A percentile compares a stretch with the other conserved stretches of the same genome.
These are phyloP conservation scores for Epizoanthus ramosus DNA, from an alignment of 92 coral and sea anemone genomes.

Conservation along the genomic window DNA sequence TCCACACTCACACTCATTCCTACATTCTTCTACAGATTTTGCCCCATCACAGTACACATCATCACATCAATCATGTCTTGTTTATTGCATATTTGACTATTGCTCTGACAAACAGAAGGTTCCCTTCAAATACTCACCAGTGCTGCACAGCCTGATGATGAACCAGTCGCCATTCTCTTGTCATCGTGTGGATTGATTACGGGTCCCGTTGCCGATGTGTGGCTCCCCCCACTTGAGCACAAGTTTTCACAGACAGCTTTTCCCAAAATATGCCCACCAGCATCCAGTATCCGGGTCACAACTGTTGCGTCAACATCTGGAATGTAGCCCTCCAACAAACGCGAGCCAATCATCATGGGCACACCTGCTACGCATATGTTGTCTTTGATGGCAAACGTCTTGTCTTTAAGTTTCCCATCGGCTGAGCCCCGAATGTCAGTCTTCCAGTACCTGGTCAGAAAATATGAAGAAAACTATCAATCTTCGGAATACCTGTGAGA, in stretches of 20 bases:
- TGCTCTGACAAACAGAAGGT: background rate
- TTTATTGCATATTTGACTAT: background rate
- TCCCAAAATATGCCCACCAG: constrained; percentile 68
- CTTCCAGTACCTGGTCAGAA: constrained; percentile 78
- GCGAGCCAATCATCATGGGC: constrained; percentile 88
- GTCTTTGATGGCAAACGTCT: constrained; percentile 76
- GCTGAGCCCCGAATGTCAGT: constrained; percentile 65
- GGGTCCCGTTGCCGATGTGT: constrained; percentile 76
- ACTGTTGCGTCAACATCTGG: constrained; percentile 88
- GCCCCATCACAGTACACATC: background rate
- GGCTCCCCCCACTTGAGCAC: constrained; percentile 67
- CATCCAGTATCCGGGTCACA: constrained; percentile 73
- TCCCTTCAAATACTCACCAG: constrained; percentile 46
- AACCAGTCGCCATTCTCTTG: constrained; percentile 71
- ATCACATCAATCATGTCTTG: background rate
- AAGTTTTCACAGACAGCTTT: constrained; percentile 75
- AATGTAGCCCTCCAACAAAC: constrained; percentile 72
- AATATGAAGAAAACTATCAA: too few relatives aligned
- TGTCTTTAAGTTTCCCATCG: constrained; percentile 65
- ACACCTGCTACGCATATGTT: constrained; percentile 76
- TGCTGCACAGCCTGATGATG: constrained; percentile 83
- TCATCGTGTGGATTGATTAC: constrained; percentile 68
- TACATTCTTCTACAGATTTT: too few relatives aligned
- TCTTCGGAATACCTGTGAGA: too few relatives aligned
- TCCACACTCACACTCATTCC: too few relatives aligned